Conservation (phyloP, 1,140 invertebrate genomes). For the Cotesia vestalis region DNA sequence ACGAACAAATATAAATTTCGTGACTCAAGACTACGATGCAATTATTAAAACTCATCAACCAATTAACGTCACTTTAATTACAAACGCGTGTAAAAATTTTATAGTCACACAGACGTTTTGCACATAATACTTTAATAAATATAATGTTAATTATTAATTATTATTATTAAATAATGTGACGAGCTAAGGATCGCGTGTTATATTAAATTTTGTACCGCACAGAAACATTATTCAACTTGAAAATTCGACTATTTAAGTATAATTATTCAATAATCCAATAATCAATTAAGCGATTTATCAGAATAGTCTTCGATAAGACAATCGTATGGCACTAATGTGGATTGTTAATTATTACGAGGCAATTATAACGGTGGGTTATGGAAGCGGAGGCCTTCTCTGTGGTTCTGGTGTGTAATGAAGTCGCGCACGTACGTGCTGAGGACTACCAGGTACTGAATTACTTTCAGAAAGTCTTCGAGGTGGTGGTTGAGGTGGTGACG, state of each 20-base stretch:
- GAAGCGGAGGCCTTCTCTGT: constrained; percentile 71
- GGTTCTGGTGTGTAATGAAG: constrained; percentile 79
- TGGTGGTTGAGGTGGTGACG: constrained; percentile 74
- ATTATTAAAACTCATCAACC: constrained; percentile 7
- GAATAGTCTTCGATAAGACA: constrained; percentile 38
- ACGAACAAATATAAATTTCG: too few relatives aligned
- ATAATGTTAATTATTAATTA: too few relatives aligned
- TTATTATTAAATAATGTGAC: not conserved
- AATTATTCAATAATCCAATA: constrained; percentile 1
- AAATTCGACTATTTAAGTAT: not conserved
- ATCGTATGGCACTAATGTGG: constrained; percentile 57
- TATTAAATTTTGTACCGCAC: constrained; percentile 31
- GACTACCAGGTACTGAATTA: constrained; percentile 74
- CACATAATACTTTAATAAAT: too few relatives aligned
- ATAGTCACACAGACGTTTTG: constrained; percentile 5
- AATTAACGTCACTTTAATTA: constrained; percentile 3
- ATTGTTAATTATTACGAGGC: constrained; percentile 40
- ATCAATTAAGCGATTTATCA: not conserved
- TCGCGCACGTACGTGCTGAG: constrained; percentile 72
- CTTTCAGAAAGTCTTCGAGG: constrained; percentile 71
- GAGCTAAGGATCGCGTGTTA: constrained; percentile 23
- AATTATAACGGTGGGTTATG: constrained; percentile 59
- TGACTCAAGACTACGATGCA: too few relatives aligned
- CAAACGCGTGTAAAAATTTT: constrained; percentile 23
- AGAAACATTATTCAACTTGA: not conserved